phyloP scores from a whole-genome alignment of 2,113 vertebrate genomes.

The Corythornis vintsioides region DNA sequence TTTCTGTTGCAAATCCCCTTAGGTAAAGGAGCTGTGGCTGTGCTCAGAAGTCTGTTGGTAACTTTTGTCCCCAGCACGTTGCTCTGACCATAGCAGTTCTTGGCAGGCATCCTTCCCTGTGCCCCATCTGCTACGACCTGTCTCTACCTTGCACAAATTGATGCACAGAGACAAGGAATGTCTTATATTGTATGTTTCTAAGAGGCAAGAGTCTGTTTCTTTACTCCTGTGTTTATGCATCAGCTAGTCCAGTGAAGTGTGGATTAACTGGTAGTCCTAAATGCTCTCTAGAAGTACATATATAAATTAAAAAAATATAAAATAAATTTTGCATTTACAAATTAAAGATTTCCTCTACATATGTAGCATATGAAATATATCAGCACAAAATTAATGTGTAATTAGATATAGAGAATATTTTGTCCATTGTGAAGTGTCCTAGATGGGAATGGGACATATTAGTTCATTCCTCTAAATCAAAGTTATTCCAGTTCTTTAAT shows the following conservation, averaged over 20 bases:
- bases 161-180: background rate
- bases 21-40: background rate
- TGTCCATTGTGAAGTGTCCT: background rate
- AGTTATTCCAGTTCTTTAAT: background rate
- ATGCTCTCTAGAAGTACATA: background rate
- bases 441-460: background rate
- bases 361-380: background rate
- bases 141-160: no score
- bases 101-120: background rate
- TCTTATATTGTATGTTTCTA: background rate
- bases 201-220: background rate
- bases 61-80: rapidly evolving
- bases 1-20: background rate
- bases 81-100: background rate
- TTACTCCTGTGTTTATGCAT: background rate
- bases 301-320: no score
- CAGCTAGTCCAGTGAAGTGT: background rate
- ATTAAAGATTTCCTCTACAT: background rate
- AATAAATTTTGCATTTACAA: background rate
- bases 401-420: background rate
- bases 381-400: background rate
- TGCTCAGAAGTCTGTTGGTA: background rate
- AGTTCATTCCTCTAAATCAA: background rate
- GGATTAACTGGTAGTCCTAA: background rate
- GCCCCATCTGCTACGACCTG: background rate